Conservation (phyloP, 1,140 invertebrate species). For the Trachymyrmex septentrionalis region DNA sequence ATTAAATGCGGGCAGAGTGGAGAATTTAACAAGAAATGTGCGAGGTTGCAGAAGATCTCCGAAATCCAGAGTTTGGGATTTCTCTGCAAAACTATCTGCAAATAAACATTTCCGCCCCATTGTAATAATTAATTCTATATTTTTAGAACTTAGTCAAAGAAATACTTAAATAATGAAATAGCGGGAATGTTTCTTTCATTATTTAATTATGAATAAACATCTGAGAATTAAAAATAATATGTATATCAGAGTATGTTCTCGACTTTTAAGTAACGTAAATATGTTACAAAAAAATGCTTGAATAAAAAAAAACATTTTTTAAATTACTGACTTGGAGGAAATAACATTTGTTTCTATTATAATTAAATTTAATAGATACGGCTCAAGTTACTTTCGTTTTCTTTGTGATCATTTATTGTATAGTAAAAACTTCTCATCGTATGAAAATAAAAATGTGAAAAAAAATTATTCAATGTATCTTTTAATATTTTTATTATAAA, state of each 20-base stretch:
- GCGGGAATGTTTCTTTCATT: neutral
- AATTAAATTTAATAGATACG: neutral
- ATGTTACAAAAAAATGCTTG: neutral
- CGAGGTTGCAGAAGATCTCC: neutral
- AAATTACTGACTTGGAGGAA: neutral
- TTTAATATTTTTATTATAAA: neutral
- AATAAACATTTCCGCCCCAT: neutral
- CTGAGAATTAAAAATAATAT: slow-evolving; percentile 7
- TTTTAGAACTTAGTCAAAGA: neutral
- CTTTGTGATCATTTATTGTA: neutral
- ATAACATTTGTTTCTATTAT: neutral
- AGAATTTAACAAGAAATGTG: neutral
- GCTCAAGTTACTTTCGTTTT: neutral
- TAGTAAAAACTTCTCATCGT: neutral
- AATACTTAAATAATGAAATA: slow-evolving; percentile 1
- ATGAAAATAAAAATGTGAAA: slow-evolving; percentile 4
- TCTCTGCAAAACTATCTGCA: neutral
- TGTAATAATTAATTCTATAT: slow-evolving; percentile 4
- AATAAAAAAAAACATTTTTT: neutral
- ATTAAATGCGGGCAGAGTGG: neutral
- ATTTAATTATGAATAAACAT: neutral
- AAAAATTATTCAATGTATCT: neutral
- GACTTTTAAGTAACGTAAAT: neutral
- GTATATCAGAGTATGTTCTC: neutral
- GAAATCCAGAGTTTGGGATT: neutral